A percentile compares a stretch with the other conserved stretches of the same genome.
These are phyloP conservation scores for Calephelis nemesis DNA, from an alignment of 1,140 invertebrate genomes.

Conservation along the genomic window DNA sequence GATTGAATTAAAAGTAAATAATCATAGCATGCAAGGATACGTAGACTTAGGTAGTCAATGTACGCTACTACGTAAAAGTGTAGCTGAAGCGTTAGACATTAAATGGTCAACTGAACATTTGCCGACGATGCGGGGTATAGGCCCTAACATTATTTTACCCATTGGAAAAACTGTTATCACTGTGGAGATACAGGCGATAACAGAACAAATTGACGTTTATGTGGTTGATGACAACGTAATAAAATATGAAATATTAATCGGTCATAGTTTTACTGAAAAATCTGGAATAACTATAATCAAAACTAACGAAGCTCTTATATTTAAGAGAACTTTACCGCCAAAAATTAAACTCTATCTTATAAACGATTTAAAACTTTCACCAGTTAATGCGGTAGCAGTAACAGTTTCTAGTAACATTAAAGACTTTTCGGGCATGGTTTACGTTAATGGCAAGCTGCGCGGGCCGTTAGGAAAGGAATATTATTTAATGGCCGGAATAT, in stretches of 20 bases:
- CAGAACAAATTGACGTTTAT: slow-evolving; percentile 6
- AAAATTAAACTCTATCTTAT: slow-evolving; percentile 26
- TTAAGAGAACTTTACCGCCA: slow-evolving; percentile 16
- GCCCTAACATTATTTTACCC: not conserved
- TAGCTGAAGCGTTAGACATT: not conserved
- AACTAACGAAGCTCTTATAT: slow-evolving; percentile 24
- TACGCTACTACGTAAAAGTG: slow-evolving; percentile 18
- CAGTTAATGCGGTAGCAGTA: not conserved
- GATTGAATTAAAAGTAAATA: slow-evolving; percentile 20
- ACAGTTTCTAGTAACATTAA: not conserved
- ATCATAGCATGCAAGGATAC: not conserved
- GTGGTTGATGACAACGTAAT: slow-evolving; percentile 22
- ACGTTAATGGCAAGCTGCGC: not conserved
- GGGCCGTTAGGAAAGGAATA: slow-evolving; percentile 9
- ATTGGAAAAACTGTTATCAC: not conserved
- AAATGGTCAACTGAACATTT: slow-evolving; percentile 7
- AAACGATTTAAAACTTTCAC: not conserved
- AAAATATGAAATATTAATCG: slow-evolving; percentile 20
- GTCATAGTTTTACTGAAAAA: slow-evolving; percentile 30
- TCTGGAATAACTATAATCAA: slow-evolving; percentile 26
- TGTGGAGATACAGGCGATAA: slow-evolving; percentile 19
- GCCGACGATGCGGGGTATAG: slow-evolving; percentile 21
- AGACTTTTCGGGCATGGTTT: slow-evolving; percentile 22
- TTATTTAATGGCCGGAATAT: slow-evolving; percentile 22
- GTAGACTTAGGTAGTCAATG: slow-evolving; percentile 30